Percentiles rank a stretch among this genome's conserved stretches.
Conservation (phyloP, 1,140 invertebrate species). For the Eumaeus atala region DNA sequence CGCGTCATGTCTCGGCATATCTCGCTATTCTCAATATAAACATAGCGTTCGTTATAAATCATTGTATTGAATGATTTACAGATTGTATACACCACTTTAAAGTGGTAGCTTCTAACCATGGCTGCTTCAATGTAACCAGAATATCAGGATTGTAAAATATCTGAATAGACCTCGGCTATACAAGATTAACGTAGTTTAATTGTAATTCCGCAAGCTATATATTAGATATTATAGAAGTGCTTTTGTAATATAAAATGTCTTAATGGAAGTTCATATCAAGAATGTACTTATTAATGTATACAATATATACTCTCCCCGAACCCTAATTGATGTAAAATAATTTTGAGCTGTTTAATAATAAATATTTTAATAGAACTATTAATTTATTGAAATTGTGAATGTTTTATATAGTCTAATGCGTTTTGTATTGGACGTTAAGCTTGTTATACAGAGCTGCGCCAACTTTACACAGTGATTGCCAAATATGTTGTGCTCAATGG, state of each 20-base stretch:
- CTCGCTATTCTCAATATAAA: background rate
- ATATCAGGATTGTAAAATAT: constrained; percentile 4
- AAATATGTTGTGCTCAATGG: constrained; percentile 18
- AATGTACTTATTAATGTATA: constrained; percentile 36
- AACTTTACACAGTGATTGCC: constrained; percentile 22
- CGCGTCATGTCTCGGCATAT: background rate
- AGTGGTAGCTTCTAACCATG: background rate
- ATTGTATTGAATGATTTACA: constrained; percentile 45
- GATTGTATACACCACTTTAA: constrained; percentile 45
- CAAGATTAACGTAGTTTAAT: too few relatives aligned
- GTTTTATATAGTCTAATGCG: constrained; percentile 33
- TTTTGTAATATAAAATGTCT: constrained; percentile 28
- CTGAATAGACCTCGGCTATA: too few relatives aligned
- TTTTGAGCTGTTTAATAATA: constrained; percentile 7
- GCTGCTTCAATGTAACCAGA: constrained; percentile 13
- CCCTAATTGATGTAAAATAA: constrained; percentile 3
- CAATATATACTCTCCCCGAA: constrained; percentile 1
- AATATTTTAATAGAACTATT: constrained; percentile 29
- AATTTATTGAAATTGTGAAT: constrained; percentile 48
- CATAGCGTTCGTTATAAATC: constrained; percentile 23
- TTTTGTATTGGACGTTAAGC: constrained; percentile 30
- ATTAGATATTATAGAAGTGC: constrained; percentile 21
- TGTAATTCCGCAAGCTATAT: too few relatives aligned
- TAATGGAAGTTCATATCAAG: constrained; percentile 39
- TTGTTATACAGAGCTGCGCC: constrained; percentile 20